Conservation (phyloP, 2,797 vertebrate genomes). For the Morus bassanus region DNA sequence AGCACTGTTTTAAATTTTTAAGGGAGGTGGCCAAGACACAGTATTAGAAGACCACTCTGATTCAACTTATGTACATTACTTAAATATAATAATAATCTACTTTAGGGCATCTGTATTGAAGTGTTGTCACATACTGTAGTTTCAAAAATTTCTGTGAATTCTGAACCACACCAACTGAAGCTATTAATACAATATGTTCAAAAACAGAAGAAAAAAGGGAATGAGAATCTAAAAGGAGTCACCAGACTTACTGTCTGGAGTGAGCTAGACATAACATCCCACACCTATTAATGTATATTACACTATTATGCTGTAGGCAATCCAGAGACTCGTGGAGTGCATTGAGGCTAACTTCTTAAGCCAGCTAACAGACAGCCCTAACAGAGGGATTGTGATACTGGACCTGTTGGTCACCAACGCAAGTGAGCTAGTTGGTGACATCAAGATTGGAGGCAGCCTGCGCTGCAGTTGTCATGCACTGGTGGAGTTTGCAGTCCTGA, state of each 20-base stretch:
- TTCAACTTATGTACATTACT: neutral
- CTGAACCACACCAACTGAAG: neutral
- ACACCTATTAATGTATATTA: too few relatives aligned
- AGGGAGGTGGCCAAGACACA: neutral
- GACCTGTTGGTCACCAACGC: neutral
- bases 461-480: neutral
- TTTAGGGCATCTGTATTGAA: neutral
- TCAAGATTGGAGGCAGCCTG: neutral
- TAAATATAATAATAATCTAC: neutral
- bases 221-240: neutral
- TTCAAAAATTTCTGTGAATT: neutral
- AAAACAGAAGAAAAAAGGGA: neutral
- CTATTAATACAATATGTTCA: neutral
- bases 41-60: neutral
- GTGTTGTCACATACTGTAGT: neutral
- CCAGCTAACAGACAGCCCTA: neutral
- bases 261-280: neutral
- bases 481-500: neutral
- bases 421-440: neutral
- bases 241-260: neutral
- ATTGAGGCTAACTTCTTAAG: neutral
- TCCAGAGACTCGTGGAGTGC: neutral
- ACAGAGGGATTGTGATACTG: neutral
- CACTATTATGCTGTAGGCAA: neutral
- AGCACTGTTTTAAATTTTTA: neutral